phyloP scores from a whole-genome alignment of 2,888 invertebrate species.

The Lomographa bimaculata region DNA sequence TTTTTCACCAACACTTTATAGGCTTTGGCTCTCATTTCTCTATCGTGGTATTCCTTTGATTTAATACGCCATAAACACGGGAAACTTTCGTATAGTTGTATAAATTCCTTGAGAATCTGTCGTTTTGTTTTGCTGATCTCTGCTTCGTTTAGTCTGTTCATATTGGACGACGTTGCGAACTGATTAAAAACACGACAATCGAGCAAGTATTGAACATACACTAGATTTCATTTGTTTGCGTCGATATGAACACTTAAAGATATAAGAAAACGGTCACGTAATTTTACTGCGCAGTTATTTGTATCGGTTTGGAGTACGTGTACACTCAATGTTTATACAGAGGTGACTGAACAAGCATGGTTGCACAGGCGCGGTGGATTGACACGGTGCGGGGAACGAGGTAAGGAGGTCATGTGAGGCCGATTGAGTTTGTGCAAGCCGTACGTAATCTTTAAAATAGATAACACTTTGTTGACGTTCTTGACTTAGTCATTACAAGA shows the following conservation, averaged over 20 bases:
- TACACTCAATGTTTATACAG: neutral
- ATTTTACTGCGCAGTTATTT: constrained; percentile 17
- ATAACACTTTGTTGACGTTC: too few species aligned
- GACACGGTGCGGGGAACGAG: neutral
- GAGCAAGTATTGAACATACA: neutral
- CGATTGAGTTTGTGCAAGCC: constrained; percentile 2
- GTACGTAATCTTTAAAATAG: too few species aligned
- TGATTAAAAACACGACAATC: neutral
- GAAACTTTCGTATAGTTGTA: constrained; percentile 21
- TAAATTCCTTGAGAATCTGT: constrained; percentile 18
- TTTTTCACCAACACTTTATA: constrained; percentile 15
- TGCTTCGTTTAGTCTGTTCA: neutral
- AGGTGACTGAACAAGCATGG: constrained; percentile 1
- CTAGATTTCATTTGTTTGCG: neutral
- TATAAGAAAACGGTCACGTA: too few species aligned
- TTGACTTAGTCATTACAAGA: too few species aligned
- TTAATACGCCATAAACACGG: constrained; percentile 24
- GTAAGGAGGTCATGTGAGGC: neutral
- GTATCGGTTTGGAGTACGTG: constrained; percentile 1
- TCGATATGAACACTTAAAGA: neutral
- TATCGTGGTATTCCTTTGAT: constrained; percentile 17
- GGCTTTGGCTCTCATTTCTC: constrained; percentile 7
- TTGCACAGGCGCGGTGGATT: constrained; percentile 12
- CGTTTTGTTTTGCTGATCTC: constrained; percentile 7
- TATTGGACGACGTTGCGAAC: neutral